Evolutionary conservation across 2,113 vertebrate genomes (phyloP).

Genomic region (Hucho hucho): DNA sequence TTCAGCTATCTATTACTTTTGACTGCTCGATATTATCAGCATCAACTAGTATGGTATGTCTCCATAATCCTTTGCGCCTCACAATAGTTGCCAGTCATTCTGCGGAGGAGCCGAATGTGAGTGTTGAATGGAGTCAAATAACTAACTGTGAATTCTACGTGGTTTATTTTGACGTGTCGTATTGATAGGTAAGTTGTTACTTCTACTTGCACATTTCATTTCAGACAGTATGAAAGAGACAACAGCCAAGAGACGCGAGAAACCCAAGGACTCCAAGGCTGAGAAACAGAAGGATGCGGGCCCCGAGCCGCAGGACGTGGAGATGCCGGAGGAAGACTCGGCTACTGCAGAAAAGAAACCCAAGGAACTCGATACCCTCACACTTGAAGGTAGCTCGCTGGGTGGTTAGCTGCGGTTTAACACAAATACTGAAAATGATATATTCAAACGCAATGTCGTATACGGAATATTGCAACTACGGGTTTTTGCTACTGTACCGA

Average conservation of each 20-base stretch:
- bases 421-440: too few species aligned
- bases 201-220: neutral
- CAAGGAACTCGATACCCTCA: conserved; percentile 82
- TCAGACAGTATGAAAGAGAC: conserved; percentile 84
- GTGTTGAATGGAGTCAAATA: conserved; percentile 5
- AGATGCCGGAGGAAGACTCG: conserved; percentile 88
- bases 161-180: neutral
- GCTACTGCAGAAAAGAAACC: conserved; percentile 72
- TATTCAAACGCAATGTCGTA: too few species aligned
- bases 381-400: conserved; percentile 80
- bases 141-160: neutral
- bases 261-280: conserved; percentile 71
- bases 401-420: too few species aligned
- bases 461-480: too few species aligned
- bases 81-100: conserved; percentile 72
- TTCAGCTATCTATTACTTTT: conserved; percentile 30
- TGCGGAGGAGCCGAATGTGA: conserved; percentile 9
- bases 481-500: too few species aligned
- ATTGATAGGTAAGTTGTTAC: neutral
- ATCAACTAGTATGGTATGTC: conserved; percentile 29
- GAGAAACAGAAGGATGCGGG: conserved; percentile 75
- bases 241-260: conserved; percentile 84
- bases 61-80: conserved; percentile 63
- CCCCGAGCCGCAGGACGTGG: conserved; percentile 82
- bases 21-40: conserved; percentile 22